Conservation (phyloP, 2,113 vertebrate species). For the Ceyx melanurus region DNA sequence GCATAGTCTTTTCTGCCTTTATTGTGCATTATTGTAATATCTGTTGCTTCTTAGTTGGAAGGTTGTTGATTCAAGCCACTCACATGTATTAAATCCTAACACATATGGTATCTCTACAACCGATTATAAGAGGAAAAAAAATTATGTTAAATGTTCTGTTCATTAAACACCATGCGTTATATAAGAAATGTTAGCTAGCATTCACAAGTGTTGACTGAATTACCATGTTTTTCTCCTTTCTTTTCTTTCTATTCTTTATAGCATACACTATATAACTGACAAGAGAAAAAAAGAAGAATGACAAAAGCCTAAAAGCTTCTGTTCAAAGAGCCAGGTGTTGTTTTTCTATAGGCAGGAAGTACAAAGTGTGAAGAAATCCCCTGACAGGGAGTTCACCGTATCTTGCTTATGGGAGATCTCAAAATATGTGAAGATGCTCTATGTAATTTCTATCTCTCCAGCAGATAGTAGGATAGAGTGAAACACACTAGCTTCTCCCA, state of each 20-base stretch:
- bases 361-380: not conserved
- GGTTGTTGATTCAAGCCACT: not conserved
- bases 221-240: not conserved
- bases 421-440: not conserved
- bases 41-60: not conserved
- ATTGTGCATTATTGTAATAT: rapidly evolving
- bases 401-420: not conserved
- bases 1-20: not conserved
- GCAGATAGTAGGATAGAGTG: not conserved
- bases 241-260: not conserved
- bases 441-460: not conserved
- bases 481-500: not conserved
- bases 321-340: not conserved
- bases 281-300: not conserved
- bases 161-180: not conserved
- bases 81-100: not conserved
- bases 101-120: not conserved
- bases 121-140: not conserved
- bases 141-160: not conserved
- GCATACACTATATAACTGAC: not conserved
- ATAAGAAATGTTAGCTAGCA: not conserved
- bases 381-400: rapidly evolving
- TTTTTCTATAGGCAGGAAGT: not conserved
- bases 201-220: not conserved
- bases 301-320: not conserved